phyloP scores from a whole-genome alignment of 2,113 vertebrate species.

The Paratilapia polleni region DNA sequence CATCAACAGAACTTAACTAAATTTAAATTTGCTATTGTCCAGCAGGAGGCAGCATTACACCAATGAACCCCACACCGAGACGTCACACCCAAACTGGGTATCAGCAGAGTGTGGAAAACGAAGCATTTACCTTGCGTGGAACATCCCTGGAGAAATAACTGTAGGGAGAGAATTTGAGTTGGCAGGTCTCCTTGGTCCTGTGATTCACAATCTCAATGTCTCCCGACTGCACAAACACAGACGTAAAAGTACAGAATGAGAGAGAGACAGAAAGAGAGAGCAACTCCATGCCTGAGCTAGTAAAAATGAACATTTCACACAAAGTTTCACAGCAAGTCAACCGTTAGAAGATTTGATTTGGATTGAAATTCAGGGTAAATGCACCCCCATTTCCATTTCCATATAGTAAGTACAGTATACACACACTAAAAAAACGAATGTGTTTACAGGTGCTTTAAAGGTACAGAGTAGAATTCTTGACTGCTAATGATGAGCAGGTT shows the following conservation, averaged over 20 bases:
- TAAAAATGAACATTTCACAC: background rate
- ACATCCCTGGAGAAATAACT: constrained; percentile 98
- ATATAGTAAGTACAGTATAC: background rate
- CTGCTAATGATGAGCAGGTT: background rate
- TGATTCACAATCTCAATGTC: constrained; percentile 98
- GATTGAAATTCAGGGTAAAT: background rate
- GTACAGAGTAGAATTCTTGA: background rate
- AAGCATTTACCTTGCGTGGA: constrained; percentile 88
- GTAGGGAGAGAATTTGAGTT: constrained; percentile 97
- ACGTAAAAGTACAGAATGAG: background rate
- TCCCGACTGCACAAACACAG: constrained; percentile 85
- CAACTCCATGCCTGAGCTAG: background rate
- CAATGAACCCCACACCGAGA: no score
- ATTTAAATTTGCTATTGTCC: background rate
- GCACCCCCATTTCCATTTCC: background rate
- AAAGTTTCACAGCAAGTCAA: background rate
- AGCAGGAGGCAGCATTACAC: no score
- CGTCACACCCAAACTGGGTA: background rate
- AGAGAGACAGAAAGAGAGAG: constrained; percentile 11
- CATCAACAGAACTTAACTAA: background rate
- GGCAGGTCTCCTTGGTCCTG: constrained; percentile 96
- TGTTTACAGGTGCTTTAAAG: background rate
- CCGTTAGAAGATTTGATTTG: background rate
- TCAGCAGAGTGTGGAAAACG: background rate
- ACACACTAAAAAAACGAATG: background rate